Percentiles rank a stretch among this genome's conserved stretches.
phyloP scores from a whole-genome alignment of 2,888 invertebrate species.

The Euplexia lucipara region DNA sequence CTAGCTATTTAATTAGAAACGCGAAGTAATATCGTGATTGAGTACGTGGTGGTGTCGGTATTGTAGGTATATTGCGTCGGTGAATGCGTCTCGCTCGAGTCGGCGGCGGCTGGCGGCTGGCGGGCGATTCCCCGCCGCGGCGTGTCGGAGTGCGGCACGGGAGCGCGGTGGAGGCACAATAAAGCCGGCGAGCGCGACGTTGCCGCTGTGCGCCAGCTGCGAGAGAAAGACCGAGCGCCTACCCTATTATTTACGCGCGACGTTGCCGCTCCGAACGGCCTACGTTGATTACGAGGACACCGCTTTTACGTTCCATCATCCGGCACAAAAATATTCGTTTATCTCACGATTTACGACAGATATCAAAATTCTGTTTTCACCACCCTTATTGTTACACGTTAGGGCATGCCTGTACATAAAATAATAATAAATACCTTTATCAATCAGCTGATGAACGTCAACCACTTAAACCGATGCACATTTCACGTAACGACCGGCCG shows the following conservation, averaged over 20 bases:
- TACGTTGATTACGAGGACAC: slow-evolving; percentile 91
- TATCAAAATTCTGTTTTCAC: slow-evolving; percentile 61
- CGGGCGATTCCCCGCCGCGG: slow-evolving; percentile 74
- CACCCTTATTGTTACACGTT: slow-evolving; percentile 51
- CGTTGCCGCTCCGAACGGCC: slow-evolving; percentile 88
- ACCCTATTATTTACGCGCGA: slow-evolving; percentile 91
- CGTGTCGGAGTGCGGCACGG: slow-evolving; percentile 70
- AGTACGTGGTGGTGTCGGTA: slow-evolving; percentile 75
- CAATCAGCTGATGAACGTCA: slow-evolving; percentile 59
- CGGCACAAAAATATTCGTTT: slow-evolving; percentile 80
- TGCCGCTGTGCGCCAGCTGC: slow-evolving; percentile 90
- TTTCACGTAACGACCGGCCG: slow-evolving; percentile 51
- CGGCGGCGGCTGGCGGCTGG: slow-evolving; percentile 70
- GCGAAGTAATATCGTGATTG: slow-evolving; percentile 76
- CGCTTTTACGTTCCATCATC: slow-evolving; percentile 90
- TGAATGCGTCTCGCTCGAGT: slow-evolving; percentile 82
- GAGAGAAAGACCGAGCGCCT: slow-evolving; percentile 90
- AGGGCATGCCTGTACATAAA: slow-evolving; percentile 40
- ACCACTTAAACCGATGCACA: slow-evolving; percentile 53
- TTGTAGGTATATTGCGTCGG: slow-evolving; percentile 87
- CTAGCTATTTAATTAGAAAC: slow-evolving; percentile 65
- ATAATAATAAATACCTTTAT: slow-evolving; percentile 72
- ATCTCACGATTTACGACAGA: slow-evolving; percentile 67
- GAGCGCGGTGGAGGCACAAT: slow-evolving; percentile 78
- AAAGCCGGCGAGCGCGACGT: slow-evolving; percentile 81